These are phyloP conservation scores for Casuarius casuarius DNA, from an alignment of 2,113 vertebrate species.

Conservation along the genomic window DNA sequence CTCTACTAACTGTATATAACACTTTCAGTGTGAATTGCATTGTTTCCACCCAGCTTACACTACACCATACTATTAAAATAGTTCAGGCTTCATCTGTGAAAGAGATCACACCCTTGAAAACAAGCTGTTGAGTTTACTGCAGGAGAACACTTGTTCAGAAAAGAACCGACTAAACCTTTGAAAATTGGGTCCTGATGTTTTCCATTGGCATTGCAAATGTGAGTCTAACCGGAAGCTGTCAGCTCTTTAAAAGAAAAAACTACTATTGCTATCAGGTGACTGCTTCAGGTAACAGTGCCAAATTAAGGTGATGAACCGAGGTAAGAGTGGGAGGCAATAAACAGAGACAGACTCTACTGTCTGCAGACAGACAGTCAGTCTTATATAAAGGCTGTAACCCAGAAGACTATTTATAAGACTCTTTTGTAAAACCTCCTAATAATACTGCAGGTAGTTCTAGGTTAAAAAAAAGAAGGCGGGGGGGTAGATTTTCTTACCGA, in stretches of 20 bases:
- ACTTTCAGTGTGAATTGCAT: background rate
- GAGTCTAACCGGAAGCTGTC: constrained; percentile 51
- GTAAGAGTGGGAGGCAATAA: constrained; percentile 31
- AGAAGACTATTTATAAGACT: constrained; percentile 43
- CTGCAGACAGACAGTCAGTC: constrained; percentile 4
- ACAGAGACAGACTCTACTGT: constrained; percentile 28
- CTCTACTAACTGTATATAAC: background rate
- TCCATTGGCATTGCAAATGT: constrained; percentile 10
- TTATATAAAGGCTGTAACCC: background rate
- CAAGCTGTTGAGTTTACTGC: background rate
- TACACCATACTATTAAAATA: background rate
- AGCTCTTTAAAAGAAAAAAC: background rate
- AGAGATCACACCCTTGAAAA: background rate
- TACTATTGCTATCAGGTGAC: background rate
- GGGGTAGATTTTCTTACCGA: background rate
- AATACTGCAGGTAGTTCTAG: background rate
- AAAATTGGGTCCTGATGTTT: background rate
- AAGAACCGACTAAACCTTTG: constrained; percentile 13
- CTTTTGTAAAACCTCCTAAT: background rate
- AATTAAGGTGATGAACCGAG: constrained; percentile 46
- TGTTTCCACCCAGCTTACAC: background rate
- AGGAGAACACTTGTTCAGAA: constrained; percentile 20
- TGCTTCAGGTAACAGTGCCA: constrained; percentile 1
- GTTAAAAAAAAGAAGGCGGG: background rate
- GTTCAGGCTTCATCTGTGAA: background rate